Evolutionary conservation across 2,113 vertebrate genomes (phyloP), one percentile per base, ranked within the genome.

Genomic region (Hemichromis elongatus): DNA sequence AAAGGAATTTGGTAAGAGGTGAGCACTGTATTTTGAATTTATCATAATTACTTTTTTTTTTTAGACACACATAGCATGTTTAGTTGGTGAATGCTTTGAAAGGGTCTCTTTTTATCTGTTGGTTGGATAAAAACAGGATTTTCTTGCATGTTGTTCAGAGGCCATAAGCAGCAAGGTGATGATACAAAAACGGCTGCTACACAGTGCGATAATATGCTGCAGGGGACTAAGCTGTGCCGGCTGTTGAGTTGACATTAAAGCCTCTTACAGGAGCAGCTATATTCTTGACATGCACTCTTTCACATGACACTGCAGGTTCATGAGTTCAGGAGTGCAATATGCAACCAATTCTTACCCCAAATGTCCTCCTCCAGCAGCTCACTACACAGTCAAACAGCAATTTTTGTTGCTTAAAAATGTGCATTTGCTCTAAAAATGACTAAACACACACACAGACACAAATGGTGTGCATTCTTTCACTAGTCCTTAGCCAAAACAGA

Each of bases 201-300:
- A 79, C 18, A 45, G 37, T 81, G 80, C 85, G 89, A 92, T 90
- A 89, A 87, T 89, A 82, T 56, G 61, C 81, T 30, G 81, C 79
- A 75, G 82, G 40, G 79, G 52, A 75, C 85, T 91, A 52, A 92
- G 87, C 90, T 86, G 77, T 9, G 68, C 83, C 73, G 86, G 55
- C 68, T 85, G 85, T 87, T 87, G 66, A 42, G 83, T 86, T 88
- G 61, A 92, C 42, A 53, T 24, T 35, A 94, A 93, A 93, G 86
- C 83, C 81, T 88, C 86, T 92, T 84, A 84, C 45, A 70, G 77
- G 35, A 28, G 53, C 85, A 79, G 61, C 26, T 63, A 61, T 45
- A 85, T 79, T 79, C 63, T 81, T 63, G 33, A 79, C 30, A 40
- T 75, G 45, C 63, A 78, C 77, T 86, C 89, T 83, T 83, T 75